Conservation (phyloP, 2,113 vertebrate genomes). For the Bungarus multicinctus region DNA sequence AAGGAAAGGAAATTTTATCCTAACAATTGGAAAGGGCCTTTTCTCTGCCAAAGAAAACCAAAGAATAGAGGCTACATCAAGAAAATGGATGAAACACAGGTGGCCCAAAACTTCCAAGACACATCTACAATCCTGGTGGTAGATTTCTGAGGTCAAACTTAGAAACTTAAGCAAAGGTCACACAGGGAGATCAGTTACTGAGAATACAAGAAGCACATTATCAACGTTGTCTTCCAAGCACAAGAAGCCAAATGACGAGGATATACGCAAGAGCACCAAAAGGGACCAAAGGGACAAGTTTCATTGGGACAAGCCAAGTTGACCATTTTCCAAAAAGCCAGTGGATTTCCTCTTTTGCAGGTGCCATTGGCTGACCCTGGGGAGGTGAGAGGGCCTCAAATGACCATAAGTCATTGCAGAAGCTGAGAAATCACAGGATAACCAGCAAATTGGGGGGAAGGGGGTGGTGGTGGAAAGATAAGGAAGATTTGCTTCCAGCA, state of each 20-base stretch:
- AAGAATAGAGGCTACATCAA: background rate
- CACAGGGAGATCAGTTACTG: background rate
- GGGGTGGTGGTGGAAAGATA: background rate
- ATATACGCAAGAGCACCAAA: background rate
- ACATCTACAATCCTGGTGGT: background rate
- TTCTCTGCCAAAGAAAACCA: background rate
- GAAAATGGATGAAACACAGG: background rate
- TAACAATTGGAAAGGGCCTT: background rate
- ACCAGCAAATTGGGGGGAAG: background rate
- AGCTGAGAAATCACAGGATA: background rate
- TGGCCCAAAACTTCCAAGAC: background rate
- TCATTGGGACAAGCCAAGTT: background rate
- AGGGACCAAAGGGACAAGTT: background rate
- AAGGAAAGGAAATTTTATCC: no score
- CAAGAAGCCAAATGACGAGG: background rate
- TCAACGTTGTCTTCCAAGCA: background rate
- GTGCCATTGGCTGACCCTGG: background rate
- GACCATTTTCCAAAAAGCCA: background rate
- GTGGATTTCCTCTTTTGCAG: background rate
- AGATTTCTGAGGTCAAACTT: background rate
- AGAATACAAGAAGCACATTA: background rate
- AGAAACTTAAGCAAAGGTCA: background rate
- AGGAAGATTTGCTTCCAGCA: background rate
- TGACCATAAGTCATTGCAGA: background rate
- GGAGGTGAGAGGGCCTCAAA: background rate